These are phyloP conservation scores for Halisarca cf. caerulea DNA, from an alignment of 37 sponge, comb jelly and placozoan genomes.

Conservation along the genomic window DNA sequence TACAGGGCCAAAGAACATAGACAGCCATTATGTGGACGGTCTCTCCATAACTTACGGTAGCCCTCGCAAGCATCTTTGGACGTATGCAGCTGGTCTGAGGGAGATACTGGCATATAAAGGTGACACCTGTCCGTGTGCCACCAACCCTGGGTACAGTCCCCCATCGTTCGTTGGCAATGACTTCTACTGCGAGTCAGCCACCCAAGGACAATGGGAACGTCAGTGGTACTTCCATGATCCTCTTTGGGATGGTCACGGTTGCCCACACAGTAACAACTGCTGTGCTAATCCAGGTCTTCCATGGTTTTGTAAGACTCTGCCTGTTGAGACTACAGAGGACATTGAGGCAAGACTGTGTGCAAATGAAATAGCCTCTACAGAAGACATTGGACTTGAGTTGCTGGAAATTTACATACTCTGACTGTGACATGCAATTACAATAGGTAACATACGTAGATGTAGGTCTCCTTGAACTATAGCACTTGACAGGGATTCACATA, in stretches of 20 bases:
- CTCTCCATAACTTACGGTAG: neutral
- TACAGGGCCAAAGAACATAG: neutral
- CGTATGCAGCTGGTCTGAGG: neutral
- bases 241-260: slow-evolving; percentile 22
- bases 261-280: slow-evolving; percentile 3
- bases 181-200: slow-evolving; percentile 27
- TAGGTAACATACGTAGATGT: too few species aligned
- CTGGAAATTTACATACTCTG: too few species aligned
- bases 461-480: too few species aligned
- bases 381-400: neutral
- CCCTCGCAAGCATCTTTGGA: slow-evolving; percentile 3
- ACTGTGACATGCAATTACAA: too few species aligned
- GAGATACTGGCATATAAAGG: too few species aligned
- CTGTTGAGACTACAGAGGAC: neutral
- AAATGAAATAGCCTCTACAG: neutral
- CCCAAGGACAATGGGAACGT: neutral
- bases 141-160: neutral
- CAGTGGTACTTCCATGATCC: neutral
- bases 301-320: neutral
- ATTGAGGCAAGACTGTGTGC: neutral
- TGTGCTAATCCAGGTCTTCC: slow-evolving; percentile 7
- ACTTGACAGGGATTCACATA: too few species aligned
- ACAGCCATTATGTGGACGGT: neutral
- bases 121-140: neutral
- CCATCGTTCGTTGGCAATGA: slow-evolving; percentile 27